Evolutionary conservation across 2,888 invertebrate species (phyloP), one percentile per base, ranked within the genome.

Genomic region (Cheilosia scutellata): DNA sequence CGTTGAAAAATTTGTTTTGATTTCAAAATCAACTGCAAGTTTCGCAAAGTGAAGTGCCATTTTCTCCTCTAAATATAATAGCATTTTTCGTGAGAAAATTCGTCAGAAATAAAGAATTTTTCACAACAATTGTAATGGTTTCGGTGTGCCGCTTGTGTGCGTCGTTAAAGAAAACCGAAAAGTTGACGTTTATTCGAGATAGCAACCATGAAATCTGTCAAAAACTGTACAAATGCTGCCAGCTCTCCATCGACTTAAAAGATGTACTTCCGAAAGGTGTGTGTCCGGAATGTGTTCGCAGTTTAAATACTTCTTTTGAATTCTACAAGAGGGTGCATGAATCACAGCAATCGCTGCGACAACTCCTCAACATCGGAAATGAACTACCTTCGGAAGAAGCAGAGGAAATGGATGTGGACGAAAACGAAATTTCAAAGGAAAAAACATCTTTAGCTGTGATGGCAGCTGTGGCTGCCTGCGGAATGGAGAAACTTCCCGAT

Each of bases 111-210:
- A 9, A 33, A 11, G 16, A 62, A 42, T 40, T 25, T 44, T 20
- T 3, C 27, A 31, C n/a, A 25, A 2, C 33, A 13, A 2, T 25
- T 4, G 16, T 51, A 37, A 88, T 88, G 88, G 83, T 88, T 13
- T 82, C 79, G 2, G 87, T 90, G 29, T 91, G 91, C 62, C 90
- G 91, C 11, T 84, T 90, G 40, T 91, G 91, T 83, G 90, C 90
- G 5, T 88, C 90, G 3, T 42, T 91, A 5, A 89, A 89, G 37
- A 90, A 89, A 87, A 58, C 63, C 0, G 88, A 89, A 20, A 37
- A 65, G 20, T 66, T 90, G 55, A 63, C 70, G 7, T 87, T 80
- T 53, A 88, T 90, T 7, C 79, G 82, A 6, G 88, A 89, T 66
- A 74, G 84, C 4, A 86, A 86, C 3, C 84, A 89, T 66, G 88